phyloP scores from a whole-genome alignment of 2,888 invertebrate genomes.

The Phymatocera aterrima region DNA sequence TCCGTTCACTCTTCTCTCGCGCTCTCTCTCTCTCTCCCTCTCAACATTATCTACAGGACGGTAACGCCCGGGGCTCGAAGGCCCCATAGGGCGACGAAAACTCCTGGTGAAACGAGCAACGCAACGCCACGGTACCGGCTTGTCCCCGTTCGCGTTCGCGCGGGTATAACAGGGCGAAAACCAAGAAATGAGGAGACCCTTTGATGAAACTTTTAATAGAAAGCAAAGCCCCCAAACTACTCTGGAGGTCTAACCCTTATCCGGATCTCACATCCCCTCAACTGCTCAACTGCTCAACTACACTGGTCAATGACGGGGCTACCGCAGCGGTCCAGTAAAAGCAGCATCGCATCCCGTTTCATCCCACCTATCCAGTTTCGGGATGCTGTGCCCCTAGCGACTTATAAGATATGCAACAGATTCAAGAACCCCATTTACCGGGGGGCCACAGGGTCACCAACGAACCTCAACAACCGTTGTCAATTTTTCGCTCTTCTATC shows the following conservation, averaged over 20 bases:
- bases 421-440: constrained; percentile 50
- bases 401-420: constrained; percentile 57
- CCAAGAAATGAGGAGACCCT: constrained; percentile 11
- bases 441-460: constrained; percentile 58
- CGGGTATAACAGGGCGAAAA: constrained; percentile 6
- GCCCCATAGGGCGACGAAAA: constrained; percentile 17
- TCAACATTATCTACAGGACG: constrained; percentile 20
- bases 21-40: neutral
- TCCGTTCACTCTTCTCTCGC: neutral
- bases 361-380: constrained; percentile 62
- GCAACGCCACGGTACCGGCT: neutral
- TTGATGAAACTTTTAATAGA: constrained; percentile 58
- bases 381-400: constrained; percentile 61
- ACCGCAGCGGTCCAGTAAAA: constrained; percentile 29
- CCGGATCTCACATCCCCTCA: constrained; percentile 36
- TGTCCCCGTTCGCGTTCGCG: neutral
- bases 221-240: constrained; percentile 51
- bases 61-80: constrained; percentile 17
- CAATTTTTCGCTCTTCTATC: constrained; percentile 41
- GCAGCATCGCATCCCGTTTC: neutral
- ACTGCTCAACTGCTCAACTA: neutral
- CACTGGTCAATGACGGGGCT: constrained; percentile 8
- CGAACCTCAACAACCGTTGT: constrained; percentile 58
- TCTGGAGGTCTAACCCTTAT: constrained; percentile 58
- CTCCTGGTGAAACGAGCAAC: constrained; percentile 35